Evolutionary conservation across 2,113 vertebrate species (phyloP).

Genomic region (Clarias macrocephalus): DNA sequence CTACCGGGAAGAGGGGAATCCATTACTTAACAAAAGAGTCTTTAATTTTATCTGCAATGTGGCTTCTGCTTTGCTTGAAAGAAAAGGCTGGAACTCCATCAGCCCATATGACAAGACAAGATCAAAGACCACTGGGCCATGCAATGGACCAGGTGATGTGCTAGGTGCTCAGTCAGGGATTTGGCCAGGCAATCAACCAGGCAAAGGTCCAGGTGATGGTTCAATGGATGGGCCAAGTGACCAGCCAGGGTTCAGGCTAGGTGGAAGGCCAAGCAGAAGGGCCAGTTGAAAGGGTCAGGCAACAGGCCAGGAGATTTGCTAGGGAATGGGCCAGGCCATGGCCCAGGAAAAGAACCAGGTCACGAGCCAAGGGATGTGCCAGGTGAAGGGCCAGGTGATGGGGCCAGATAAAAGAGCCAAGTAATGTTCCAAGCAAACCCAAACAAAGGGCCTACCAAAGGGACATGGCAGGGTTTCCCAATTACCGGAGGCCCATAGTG

Average conservation of each 20-base stretch:
- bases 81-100: neutral
- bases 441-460: neutral
- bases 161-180: neutral
- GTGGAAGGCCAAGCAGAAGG: neutral
- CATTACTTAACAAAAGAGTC: neutral
- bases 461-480: neutral
- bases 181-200: neutral
- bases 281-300: neutral
- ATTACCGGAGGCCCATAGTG: neutral
- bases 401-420: neutral
- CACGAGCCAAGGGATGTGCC: neutral
- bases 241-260: neutral
- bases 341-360: neutral
- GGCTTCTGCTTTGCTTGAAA: neutral
- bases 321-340: neutral
- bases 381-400: neutral
- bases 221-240: neutral
- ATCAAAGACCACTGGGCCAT: neutral
- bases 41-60: neutral
- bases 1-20: neutral
- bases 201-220: neutral
- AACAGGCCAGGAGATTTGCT: neutral
- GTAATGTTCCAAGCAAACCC: neutral
- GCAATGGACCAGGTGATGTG: neutral
- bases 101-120: neutral